A percentile compares a stretch with the other conserved stretches of the same genome.
Evolutionary conservation across 2,113 vertebrate genomes (phyloP).

Genomic region (Pollachius pollachius): DNA sequence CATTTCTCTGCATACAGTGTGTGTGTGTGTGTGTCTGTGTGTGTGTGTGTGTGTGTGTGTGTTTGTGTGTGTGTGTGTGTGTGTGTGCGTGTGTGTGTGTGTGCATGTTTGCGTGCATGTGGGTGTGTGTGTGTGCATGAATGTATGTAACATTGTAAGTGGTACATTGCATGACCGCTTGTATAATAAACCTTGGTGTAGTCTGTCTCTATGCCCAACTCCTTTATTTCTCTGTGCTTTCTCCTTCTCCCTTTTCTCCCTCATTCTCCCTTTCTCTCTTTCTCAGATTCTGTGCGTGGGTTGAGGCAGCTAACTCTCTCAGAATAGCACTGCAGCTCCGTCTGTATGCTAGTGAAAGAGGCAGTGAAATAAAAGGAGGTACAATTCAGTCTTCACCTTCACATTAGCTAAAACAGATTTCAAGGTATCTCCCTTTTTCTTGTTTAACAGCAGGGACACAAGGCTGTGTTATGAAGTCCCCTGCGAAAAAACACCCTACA

Average conservation of each 20-base stretch:
- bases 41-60: conserved; percentile 1
- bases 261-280: conserved; percentile 69
- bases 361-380: conserved; percentile 51
- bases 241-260: conserved; percentile 54
- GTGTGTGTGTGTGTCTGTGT: neutral
- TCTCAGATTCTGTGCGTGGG: conserved; percentile 80
- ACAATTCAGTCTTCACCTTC: conserved; percentile 55
- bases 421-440: conserved; percentile 48
- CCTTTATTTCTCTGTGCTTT: conserved; percentile 48
- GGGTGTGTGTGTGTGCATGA: conserved; percentile 12
- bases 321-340: conserved; percentile 81
- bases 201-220: conserved; percentile 35
- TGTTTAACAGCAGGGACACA: conserved; percentile 32
- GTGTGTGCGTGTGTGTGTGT: conserved; percentile 10
- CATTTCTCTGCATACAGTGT: conserved; percentile 1
- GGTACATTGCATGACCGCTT: conserved; percentile 16
- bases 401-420: conserved; percentile 48
- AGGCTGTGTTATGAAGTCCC: conserved; percentile 8
- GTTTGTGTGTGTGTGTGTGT: neutral
- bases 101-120: conserved; percentile 27
- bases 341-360: conserved; percentile 64
- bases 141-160: too few relatives aligned
- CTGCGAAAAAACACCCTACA: conserved; percentile 8
- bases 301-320: conserved; percentile 80
- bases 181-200: conserved; percentile 47